These are phyloP conservation scores for Drosophila heteroneura DNA, from an alignment of 2,888 invertebrate species.

Conservation along the genomic window DNA sequence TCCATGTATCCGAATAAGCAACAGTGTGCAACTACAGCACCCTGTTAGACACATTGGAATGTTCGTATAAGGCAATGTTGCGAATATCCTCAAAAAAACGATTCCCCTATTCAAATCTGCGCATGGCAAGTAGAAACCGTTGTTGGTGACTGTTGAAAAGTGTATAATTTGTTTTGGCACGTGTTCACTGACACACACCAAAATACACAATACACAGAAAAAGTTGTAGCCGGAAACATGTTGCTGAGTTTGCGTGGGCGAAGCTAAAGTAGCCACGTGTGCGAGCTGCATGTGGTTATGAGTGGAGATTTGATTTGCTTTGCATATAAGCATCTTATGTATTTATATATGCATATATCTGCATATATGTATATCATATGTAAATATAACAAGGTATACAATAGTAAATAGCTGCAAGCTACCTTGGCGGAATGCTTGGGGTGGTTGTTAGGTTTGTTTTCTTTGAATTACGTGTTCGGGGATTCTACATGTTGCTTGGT, in stretches of 20 bases:
- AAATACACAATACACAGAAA: constrained; percentile 9
- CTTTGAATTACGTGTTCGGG: background rate
- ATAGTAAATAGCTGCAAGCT: background rate
- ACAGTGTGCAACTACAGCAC: background rate
- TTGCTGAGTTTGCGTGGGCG: constrained; percentile 68
- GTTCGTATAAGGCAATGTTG: constrained; percentile 20
- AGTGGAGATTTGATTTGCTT: constrained; percentile 29
- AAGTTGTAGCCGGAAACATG: constrained; percentile 55
- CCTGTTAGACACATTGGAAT: constrained; percentile 6
- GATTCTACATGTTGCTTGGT: constrained; percentile 23
- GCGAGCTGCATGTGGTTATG: constrained; percentile 16
- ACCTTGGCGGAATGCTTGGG: constrained; percentile 12
- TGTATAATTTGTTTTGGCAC: constrained; percentile 59
- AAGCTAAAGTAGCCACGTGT: constrained; percentile 43
- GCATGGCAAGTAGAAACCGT: constrained; percentile 35
- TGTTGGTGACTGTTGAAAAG: constrained; percentile 69
- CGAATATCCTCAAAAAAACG: background rate
- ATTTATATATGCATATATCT: constrained; percentile 13
- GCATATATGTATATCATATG: constrained; percentile 6
- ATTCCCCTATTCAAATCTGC: constrained; percentile 42
- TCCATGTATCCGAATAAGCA: background rate
- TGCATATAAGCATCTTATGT: constrained; percentile 27
- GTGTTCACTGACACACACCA: constrained; percentile 46
- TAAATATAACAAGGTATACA: background rate
- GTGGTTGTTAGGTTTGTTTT: constrained; percentile 2